These are phyloP conservation scores for Osedax frankpressi DNA, from an alignment of 2,888 invertebrate species.

Conservation along the genomic window DNA sequence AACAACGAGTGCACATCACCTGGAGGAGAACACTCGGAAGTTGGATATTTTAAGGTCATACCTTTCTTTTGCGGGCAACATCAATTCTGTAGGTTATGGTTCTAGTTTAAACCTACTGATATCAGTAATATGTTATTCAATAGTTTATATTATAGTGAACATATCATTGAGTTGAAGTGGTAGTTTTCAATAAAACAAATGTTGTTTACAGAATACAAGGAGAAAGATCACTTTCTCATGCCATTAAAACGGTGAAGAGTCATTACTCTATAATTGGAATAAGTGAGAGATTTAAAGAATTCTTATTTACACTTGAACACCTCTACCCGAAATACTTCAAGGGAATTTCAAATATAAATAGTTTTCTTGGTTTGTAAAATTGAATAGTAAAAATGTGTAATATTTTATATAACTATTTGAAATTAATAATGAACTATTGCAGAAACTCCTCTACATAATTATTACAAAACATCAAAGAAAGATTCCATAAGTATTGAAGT, in stretches of 20 bases:
- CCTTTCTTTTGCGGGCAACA: slow-evolving; percentile 28
- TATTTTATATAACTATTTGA: no score
- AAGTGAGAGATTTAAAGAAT: slow-evolving; percentile 18
- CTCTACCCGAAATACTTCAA: slow-evolving; percentile 23
- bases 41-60: slow-evolving; percentile 26
- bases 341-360: slow-evolving; percentile 17
- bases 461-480: background rate
- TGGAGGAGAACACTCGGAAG: slow-evolving; percentile 20
- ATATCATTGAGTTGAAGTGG: no score
- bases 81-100: slow-evolving; percentile 24
- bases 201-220: slow-evolving; percentile 12
- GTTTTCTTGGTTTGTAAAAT: no score
- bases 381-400: no score
- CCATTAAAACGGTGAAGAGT: slow-evolving; percentile 23
- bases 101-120: no score
- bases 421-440: no score
- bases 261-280: slow-evolving; percentile 23
- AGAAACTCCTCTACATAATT: background rate
- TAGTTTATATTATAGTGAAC: no score
- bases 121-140: no score
- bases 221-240: slow-evolving; percentile 13
- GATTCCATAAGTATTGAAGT: background rate
- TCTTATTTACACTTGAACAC: slow-evolving; percentile 18
- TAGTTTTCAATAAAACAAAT: background rate
- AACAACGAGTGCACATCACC: slow-evolving; percentile 22